Conservation (phyloP, 2,113 vertebrate genomes). For the Heloderma charlesbogerti region DNA sequence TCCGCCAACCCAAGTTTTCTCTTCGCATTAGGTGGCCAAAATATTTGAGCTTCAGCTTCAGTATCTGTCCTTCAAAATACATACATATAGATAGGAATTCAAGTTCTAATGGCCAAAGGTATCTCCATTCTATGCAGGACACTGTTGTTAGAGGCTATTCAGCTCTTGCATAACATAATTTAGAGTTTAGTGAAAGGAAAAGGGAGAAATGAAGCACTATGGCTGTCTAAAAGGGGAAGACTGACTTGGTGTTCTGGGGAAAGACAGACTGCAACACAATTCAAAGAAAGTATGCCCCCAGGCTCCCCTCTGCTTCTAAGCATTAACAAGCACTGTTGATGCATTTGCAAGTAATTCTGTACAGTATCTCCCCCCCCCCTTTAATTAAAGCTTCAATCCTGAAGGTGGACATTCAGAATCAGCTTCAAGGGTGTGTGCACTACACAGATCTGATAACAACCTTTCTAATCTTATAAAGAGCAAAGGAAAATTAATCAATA, state of each 20-base stretch:
- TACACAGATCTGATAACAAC: not conserved
- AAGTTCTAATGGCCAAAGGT: not conserved
- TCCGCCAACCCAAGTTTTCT: no score
- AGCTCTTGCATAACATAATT: not conserved
- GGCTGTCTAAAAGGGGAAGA: not conserved
- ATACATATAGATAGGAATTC: not conserved
- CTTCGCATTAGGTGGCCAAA: no score
- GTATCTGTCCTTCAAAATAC: not conserved
- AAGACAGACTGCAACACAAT: not conserved
- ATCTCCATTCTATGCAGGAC: not conserved
- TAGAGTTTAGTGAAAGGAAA: not conserved
- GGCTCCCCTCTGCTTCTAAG: not conserved
- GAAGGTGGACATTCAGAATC: not conserved
- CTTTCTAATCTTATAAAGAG: not conserved
- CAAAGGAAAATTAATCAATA: not conserved
- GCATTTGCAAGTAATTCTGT: not conserved
- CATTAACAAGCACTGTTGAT: not conserved
- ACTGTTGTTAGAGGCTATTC: not conserved
- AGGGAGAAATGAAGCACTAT: not conserved
- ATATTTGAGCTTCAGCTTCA: no score
- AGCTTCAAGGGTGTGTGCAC: not conserved
- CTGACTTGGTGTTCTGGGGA: not conserved
- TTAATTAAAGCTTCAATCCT: not conserved
- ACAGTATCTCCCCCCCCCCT: no score
- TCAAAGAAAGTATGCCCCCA: not conserved